phyloP scores from a whole-genome alignment of 2,113 vertebrate genomes.

The Sceloporus undulatus region DNA sequence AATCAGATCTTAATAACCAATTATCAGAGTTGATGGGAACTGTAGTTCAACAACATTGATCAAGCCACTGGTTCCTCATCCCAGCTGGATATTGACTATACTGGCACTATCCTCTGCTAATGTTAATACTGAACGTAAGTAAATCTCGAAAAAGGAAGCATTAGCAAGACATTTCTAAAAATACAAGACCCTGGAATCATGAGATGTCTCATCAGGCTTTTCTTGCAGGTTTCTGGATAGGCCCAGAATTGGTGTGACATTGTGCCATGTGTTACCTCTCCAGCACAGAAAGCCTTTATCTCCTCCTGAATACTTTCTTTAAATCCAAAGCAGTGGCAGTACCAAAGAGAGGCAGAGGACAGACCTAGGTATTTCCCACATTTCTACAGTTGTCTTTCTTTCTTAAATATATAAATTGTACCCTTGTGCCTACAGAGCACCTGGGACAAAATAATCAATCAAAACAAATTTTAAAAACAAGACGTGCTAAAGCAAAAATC shows the following conservation, averaged over 20 bases:
- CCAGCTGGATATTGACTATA: not conserved
- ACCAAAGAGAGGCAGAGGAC: not conserved
- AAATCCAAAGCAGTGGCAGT: not conserved
- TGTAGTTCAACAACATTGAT: not conserved
- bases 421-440: not conserved
- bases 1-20: not conserved
- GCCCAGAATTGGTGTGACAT: not conserved
- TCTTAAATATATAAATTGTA: slow-evolving; percentile 10
- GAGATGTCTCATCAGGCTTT: not conserved
- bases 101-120: not conserved
- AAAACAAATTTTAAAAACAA: not conserved
- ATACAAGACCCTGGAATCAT: not conserved
- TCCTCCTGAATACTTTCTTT: not conserved
- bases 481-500: not conserved
- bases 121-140: not conserved
- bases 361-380: not conserved
- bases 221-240: not conserved
- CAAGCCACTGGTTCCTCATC: not conserved
- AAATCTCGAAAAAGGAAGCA: not conserved
- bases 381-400: not conserved
- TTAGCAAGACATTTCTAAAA: not conserved
- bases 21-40: not conserved
- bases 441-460: not conserved
- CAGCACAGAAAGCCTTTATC: not conserved
- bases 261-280: not conserved